A percentile compares a stretch with the other conserved stretches of the same genome.
Evolutionary conservation across 2,888 invertebrate species (phyloP).

Genomic region (Oligia strigilis): DNA sequence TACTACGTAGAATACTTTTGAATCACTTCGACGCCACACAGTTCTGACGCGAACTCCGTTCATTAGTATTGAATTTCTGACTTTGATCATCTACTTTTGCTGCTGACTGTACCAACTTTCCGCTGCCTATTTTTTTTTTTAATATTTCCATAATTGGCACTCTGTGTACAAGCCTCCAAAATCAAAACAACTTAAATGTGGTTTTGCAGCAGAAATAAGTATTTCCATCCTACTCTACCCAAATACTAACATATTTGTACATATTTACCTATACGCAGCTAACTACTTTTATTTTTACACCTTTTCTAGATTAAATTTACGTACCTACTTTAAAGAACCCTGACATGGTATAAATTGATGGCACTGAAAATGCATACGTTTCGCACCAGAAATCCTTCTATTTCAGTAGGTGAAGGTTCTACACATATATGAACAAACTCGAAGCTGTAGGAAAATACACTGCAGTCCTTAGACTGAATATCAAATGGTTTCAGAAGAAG

Average conservation of each 20-base stretch:
- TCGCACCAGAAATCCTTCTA: constrained; percentile 45
- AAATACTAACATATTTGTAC: not conserved
- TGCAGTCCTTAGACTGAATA: not conserved
- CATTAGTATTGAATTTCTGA: too few relatives aligned
- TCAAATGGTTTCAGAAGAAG: not conserved
- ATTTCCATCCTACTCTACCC: not conserved
- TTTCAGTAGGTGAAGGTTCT: constrained; percentile 62
- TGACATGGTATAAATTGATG: constrained; percentile 48
- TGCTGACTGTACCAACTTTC: too few relatives aligned
- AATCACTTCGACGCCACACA: too few relatives aligned
- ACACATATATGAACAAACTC: constrained; percentile 32
- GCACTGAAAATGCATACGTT: constrained; percentile 38
- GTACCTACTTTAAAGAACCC: constrained; percentile 23
- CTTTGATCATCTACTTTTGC: too few relatives aligned
- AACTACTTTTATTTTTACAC: not conserved
- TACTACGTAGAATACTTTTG: too few relatives aligned
- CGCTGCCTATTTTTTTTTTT: too few relatives aligned
- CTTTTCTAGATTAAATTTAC: not conserved
- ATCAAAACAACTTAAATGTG: not conserved
- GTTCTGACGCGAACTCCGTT: too few relatives aligned
- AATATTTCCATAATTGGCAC: too few relatives aligned
- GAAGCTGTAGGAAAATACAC: constrained; percentile 5
- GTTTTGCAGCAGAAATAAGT: not conserved
- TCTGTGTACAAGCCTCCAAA: not conserved
- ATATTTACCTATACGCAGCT: not conserved